Evolutionary conservation across 2,113 vertebrate genomes (phyloP), one percentile per base, ranked within the genome.

Genomic region (Burhinus bistriatus): DNA sequence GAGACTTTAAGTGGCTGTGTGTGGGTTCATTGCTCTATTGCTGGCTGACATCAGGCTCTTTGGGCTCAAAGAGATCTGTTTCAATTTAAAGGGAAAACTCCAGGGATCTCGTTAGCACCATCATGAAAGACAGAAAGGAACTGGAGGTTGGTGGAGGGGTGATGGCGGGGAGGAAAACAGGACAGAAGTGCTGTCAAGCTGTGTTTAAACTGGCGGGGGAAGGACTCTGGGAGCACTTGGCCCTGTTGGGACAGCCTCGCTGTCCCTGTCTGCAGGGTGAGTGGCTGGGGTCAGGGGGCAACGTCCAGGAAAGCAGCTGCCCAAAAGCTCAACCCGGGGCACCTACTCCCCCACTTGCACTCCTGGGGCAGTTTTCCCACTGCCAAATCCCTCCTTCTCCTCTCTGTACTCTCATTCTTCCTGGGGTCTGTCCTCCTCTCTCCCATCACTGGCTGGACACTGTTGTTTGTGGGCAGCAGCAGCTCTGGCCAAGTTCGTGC

Each of bases 91-190:
- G 36, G 12, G 22, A 84, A 84, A 82, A 45, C 65, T 75, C 89
- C 64, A 59, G 61, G 71, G 88, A 93, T 88, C 88, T 94, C 75
- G 79, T 93, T 87, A 92, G 82, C 40, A 79, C 22, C 23, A 84
- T 26, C 47, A 75, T 17, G 26, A 87, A 94, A 93, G 68, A 51
- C 76, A 87, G 36, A 72, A 61, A 83, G 42, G 72, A 89, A 70
- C 72, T 22, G 58, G 79, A 83, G 49, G 26, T 9, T 86, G 54
- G 36, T 68, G 20, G 25, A 76, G 30, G 8, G 25, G 10, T n/a
- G 36, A 70, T 22, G 54, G 45, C 26, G 13, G 15, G 20, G 52
- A 75, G 49, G 54, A 22, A 80, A 93, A 73, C 25, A 77, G 34
- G 40, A 80, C 26, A 72, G 65, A 79, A 93, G 34, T 0, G 3